These are phyloP conservation scores for Scaptomyza montana DNA, from an alignment of 1,140 invertebrate genomes.

Conservation along the genomic window DNA sequence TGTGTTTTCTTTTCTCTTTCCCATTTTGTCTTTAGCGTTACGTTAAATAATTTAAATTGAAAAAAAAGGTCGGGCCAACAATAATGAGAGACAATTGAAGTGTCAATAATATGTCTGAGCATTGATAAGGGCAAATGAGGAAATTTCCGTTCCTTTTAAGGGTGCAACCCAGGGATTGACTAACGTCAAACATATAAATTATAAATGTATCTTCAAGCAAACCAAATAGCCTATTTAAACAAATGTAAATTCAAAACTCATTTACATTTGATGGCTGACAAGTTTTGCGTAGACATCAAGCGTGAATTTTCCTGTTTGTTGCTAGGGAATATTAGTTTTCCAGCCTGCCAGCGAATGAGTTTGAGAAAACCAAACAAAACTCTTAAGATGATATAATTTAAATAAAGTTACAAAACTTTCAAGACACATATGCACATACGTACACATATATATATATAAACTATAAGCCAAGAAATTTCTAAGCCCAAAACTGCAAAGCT, in stretches of 20 bases:
- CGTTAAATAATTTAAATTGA: slow-evolving; percentile 57
- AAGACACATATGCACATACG: slow-evolving; percentile 3
- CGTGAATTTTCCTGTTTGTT: slow-evolving; percentile 2
- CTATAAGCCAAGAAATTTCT: slow-evolving; percentile 27
- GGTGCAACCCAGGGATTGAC: no score
- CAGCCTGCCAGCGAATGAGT: slow-evolving; percentile 7
- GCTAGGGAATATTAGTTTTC: no score
- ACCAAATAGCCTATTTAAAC: no score
- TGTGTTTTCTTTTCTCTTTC: slow-evolving; percentile 27
- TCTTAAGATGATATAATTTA: slow-evolving; percentile 58
- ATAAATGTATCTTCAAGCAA: neutral
- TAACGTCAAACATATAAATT: no score
- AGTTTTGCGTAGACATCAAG: neutral
- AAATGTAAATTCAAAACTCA: slow-evolving; percentile 4
- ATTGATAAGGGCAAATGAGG: slow-evolving; percentile 19
- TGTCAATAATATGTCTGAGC: slow-evolving; percentile 66
- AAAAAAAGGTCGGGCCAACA: slow-evolving; percentile 43
- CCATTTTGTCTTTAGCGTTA: neutral
- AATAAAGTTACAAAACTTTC: slow-evolving; percentile 63
- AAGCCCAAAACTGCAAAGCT: slow-evolving; percentile 7
- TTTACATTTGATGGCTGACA: neutral
- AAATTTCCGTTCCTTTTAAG: no score
- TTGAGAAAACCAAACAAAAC: slow-evolving; percentile 46
- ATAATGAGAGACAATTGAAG: slow-evolving; percentile 75
- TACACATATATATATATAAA: slow-evolving; percentile 31